Evolutionary conservation across 2,113 vertebrate species (phyloP).

Genomic region (Aythya baeri): DNA sequence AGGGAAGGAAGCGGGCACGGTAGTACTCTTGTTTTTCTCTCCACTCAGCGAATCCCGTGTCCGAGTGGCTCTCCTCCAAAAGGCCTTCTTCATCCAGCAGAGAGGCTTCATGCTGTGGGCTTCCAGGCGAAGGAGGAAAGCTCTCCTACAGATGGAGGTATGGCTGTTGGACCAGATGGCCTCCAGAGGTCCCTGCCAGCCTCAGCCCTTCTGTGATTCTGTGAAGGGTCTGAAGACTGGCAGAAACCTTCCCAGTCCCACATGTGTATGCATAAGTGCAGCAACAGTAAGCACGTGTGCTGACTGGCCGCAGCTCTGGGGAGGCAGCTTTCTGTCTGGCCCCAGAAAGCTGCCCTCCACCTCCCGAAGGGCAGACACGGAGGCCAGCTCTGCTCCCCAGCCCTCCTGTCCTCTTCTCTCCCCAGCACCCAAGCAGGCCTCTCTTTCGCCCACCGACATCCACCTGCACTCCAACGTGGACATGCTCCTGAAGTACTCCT

Average conservation of each 20-base stretch:
- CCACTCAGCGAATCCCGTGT: not conserved
- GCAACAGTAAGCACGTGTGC: not conserved
- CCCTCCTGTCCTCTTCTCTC: not conserved
- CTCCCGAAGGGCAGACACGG: not conserved
- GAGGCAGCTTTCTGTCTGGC: not conserved
- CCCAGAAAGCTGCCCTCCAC: not conserved
- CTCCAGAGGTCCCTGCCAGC: not conserved
- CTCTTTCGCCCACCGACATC: not conserved
- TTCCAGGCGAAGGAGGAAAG: rapidly evolving
- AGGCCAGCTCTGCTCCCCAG: too few relatives aligned
- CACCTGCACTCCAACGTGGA: not conserved
- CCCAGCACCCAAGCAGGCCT: not conserved
- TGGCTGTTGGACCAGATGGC: not conserved
- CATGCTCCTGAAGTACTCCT: not conserved
- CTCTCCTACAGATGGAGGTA: not conserved
- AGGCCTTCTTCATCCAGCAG: rapidly evolving
- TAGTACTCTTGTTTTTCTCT: not conserved
- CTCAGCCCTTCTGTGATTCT: not conserved
- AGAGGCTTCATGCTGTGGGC: rapidly evolving
- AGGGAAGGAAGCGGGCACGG: not conserved
- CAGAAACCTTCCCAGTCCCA: not conserved
- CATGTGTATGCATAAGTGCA: not conserved
- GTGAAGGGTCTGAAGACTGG: not conserved
- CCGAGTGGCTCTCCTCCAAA: not conserved
- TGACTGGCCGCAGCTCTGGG: not conserved